Evolutionary conservation across 2,888 invertebrate genomes (phyloP), one percentile per base, ranked within the genome.

Genomic region (Thumatha senex): DNA sequence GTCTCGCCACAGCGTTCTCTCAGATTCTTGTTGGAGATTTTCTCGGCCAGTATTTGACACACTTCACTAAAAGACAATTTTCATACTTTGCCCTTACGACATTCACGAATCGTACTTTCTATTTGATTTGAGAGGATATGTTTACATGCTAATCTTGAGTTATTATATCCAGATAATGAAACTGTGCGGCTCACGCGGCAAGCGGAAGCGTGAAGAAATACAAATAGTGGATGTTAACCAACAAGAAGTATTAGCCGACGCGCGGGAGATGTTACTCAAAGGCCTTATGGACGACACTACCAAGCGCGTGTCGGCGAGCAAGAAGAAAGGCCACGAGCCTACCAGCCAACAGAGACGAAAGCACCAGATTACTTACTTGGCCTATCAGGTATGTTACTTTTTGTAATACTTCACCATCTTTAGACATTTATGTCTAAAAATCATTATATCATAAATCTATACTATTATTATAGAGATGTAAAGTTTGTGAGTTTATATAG

Each of bases 331-430:
- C 76, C 92, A 83, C 77, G 92, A 79, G 63, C 95, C 95, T 0
- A 93, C 94, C n/a, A 92, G 91, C 9, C 94, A 94, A 63, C 96
- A 96, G 48, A 94, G 94, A 63, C 93, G 95, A 63, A 98, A 98
- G 83, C 98, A 99, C 92, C 98, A 99, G 92, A 98, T 99, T 68
- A 98, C 98, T 0, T 98, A 98, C 83, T 92, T 99, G 63, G 98
- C 98, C 15, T 95, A 96, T 81, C 94, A 95, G 92, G 94, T 94
- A 14, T 30, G 44, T 36, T 29, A 30, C 13, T 36, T n/a, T 24
- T 35, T 24, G 3, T 24, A 24, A 2, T 24, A 24, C 5, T 24
- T 24, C 5, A n/a, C n/a, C n/a, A n/a, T 24, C 5, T 31, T 31
- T 31, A 24, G 3, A 24, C n/a, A n/a, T 30, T 30, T 30, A 30